Evolutionary conservation across 2,888 invertebrate genomes (phyloP).

Genomic region (Troglohyphantes excavatus): DNA sequence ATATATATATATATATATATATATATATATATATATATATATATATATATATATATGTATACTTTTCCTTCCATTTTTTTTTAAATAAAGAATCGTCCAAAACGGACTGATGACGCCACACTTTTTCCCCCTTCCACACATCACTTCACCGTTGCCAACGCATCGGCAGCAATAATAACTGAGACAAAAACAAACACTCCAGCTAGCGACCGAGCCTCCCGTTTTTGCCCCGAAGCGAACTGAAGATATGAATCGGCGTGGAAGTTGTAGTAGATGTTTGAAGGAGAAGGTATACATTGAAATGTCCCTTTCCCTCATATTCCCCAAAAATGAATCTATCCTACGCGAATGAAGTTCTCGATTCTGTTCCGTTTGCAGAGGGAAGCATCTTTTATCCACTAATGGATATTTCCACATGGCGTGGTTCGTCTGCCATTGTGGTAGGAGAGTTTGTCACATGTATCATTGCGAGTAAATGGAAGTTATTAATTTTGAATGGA

Average conservation of each 20-base stretch:
- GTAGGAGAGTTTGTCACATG: too few relatives aligned
- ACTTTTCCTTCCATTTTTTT: too few relatives aligned
- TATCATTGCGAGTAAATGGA: too few relatives aligned
- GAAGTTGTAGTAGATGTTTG: slow-evolving; percentile 15
- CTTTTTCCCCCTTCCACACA: neutral
- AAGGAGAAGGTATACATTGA: slow-evolving; percentile 51
- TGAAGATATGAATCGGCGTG: neutral
- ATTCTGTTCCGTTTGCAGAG: slow-evolving; percentile 7
- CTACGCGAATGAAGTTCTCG: neutral
- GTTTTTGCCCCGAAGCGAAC: neutral
- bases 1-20: too few relatives aligned
- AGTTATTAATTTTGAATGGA: too few relatives aligned
- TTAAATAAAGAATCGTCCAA: too few relatives aligned
- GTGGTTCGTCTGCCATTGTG: too few relatives aligned
- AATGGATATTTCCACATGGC: slow-evolving; percentile 40
- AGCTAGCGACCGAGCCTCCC: slow-evolving; percentile 15
- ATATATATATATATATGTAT: too few relatives aligned
- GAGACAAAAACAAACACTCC: slow-evolving; percentile 61
- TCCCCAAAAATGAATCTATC: slow-evolving; percentile 42
- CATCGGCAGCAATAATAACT: slow-evolving; percentile 55
- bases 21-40: too few relatives aligned
- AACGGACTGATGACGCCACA: too few relatives aligned
- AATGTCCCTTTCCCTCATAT: slow-evolving; percentile 17
- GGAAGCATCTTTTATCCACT: slow-evolving; percentile 7
- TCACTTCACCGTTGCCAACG: slow-evolving; percentile 26